These are phyloP conservation scores for Tribolium madens DNA, from an alignment of 1,140 invertebrate genomes.

Conservation along the genomic window DNA sequence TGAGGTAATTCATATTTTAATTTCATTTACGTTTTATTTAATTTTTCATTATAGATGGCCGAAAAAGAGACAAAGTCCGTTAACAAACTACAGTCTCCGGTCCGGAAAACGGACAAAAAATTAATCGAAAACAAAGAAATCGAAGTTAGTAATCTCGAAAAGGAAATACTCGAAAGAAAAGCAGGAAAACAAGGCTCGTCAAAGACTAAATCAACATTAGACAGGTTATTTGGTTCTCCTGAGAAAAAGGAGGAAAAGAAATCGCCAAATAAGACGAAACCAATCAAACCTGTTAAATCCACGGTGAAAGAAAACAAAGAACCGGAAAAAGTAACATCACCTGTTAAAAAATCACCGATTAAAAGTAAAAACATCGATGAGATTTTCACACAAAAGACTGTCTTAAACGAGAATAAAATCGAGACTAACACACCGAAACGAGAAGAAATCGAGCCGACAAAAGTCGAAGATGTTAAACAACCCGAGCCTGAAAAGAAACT, in stretches of 20 bases:
- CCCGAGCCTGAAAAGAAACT: background rate
- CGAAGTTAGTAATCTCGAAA: constrained; percentile 66
- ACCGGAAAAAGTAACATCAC: constrained; percentile 48
- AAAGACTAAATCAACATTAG: constrained; percentile 67
- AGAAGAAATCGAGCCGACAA: constrained; percentile 46
- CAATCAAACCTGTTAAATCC: constrained; percentile 19
- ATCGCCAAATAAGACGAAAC: constrained; percentile 40
- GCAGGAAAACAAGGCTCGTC: constrained; percentile 67
- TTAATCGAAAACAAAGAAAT: constrained; percentile 66
- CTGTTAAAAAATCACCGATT: constrained; percentile 48
- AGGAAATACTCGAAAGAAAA: constrained; percentile 70
- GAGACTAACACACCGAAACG: constrained; percentile 43
- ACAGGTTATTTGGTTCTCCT: constrained; percentile 68
- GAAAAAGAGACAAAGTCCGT: constrained; percentile 73
- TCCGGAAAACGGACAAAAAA: constrained; percentile 80
- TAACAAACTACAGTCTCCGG: constrained; percentile 72
- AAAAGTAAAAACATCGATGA: constrained; percentile 57
- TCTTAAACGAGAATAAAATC: constrained; percentile 53
- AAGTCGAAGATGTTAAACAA: background rate
- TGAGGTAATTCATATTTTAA: constrained; percentile 40
- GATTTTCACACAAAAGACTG: constrained; percentile 56
- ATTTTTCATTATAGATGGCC: constrained; percentile 56
- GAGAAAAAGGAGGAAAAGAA: constrained; percentile 62
- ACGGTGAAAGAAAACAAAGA: constrained; percentile 48
- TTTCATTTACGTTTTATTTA: constrained; percentile 21